Conservation (phyloP, 2,797 vertebrate species). For the Thaleichthys pacificus region DNA sequence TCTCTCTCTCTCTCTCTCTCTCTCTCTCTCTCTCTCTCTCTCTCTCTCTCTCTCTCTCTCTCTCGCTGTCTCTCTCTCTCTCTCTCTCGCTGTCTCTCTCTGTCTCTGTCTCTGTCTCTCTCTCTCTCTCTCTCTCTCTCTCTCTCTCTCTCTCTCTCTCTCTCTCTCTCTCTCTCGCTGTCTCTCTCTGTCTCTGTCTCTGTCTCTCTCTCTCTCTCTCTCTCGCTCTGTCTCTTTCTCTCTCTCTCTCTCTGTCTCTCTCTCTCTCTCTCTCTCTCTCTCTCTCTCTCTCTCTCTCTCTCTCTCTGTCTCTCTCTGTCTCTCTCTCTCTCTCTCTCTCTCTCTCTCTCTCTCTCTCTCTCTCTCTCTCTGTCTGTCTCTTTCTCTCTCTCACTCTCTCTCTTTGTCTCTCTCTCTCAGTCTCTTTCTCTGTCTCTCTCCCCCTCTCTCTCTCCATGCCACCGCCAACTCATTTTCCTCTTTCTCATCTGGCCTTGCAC, state of each 20-base stretch:
- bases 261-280: not conserved
- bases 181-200: not conserved
- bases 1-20: not conserved
- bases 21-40: not conserved
- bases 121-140: no score
- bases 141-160: not conserved
- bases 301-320: not conserved
- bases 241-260: not conserved
- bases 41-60: not conserved
- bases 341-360: not conserved
- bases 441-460: not conserved
- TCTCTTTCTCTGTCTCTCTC: not conserved
- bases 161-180: not conserved
- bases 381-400: constrained; percentile 4
- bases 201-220: not conserved
- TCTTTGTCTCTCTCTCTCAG: not conserved
- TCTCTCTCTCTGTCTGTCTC: constrained; percentile 8
- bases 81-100: no score
- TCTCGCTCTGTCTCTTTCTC: not conserved
- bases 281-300: not conserved
- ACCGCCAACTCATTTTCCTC: constrained; percentile 17
- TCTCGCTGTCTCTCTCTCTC: no score
- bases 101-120: not conserved
- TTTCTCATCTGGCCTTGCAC: constrained; percentile 7
- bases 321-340: not conserved